Evolutionary conservation across 1,140 invertebrate species (phyloP).

Genomic region (Atta cephalotes): DNA sequence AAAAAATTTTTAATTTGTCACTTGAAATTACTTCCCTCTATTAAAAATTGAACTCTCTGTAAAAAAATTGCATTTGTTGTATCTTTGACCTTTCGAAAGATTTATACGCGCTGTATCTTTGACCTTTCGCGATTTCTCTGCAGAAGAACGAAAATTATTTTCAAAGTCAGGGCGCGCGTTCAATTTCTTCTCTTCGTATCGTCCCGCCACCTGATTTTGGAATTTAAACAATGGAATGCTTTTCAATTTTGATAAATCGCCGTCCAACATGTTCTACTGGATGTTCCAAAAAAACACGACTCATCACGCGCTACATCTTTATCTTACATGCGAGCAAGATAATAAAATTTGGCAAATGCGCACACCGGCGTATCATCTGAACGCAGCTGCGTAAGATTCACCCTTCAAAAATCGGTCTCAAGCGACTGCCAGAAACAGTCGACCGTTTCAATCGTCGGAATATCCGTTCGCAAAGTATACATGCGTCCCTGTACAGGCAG

Average conservation of each 20-base stretch:
- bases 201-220: neutral
- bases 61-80: slow-evolving; percentile 21
- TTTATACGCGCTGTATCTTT: slow-evolving; percentile 15
- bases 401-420: slow-evolving; percentile 31
- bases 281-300: slow-evolving; percentile 24
- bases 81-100: slow-evolving; percentile 33
- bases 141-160: slow-evolving; percentile 25
- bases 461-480: slow-evolving; percentile 5
- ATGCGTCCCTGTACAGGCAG: slow-evolving; percentile 27
- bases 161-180: neutral
- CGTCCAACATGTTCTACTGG: slow-evolving; percentile 13
- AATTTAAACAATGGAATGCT: neutral
- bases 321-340: slow-evolving; percentile 11
- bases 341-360: slow-evolving; percentile 29
- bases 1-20: neutral
- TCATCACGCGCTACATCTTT: slow-evolving; percentile 7
- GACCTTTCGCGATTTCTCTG: slow-evolving; percentile 22
- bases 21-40: neutral
- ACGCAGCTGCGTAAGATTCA: slow-evolving; percentile 51
- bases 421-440: slow-evolving; percentile 28
- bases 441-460: slow-evolving; percentile 14
- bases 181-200: neutral
- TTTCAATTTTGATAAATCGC: slow-evolving; percentile 31
- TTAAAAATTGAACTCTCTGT: neutral
- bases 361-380: slow-evolving; percentile 10